These are phyloP conservation scores for Catocala sponsa DNA, from an alignment of 2,888 invertebrate genomes.

Conservation along the genomic window DNA sequence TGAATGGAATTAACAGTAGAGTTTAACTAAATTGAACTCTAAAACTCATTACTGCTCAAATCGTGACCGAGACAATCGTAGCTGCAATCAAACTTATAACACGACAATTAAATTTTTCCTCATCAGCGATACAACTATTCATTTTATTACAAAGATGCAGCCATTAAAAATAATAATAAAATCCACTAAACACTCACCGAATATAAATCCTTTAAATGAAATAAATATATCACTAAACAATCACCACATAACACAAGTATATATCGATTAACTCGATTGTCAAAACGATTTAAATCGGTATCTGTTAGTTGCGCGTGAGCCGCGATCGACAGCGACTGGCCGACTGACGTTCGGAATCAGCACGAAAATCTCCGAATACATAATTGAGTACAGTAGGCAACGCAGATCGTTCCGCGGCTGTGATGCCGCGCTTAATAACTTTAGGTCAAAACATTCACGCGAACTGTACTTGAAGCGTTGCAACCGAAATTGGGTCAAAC, in stretches of 20 bases:
- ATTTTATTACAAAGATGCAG: not conserved
- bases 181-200: constrained; percentile 7
- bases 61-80: not conserved
- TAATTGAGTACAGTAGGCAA: constrained; percentile 13
- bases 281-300: constrained; percentile 2
- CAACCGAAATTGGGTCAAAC: constrained; percentile 13
- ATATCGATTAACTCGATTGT: constrained; percentile 10
- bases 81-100: not conserved
- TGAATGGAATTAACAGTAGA: too few species aligned
- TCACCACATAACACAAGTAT: constrained; percentile 12
- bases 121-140: not conserved
- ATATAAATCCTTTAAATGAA: not conserved
- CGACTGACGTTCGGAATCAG: constrained; percentile 12
- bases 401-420: constrained; percentile 4
- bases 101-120: constrained; percentile 3
- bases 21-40: too few species aligned
- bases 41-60: not conserved
- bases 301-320: constrained; percentile 12
- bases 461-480: not conserved
- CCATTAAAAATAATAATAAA: not conserved
- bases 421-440: not conserved
- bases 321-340: constrained; percentile 3
- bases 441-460: not conserved
- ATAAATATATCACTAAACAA: constrained; percentile 16
- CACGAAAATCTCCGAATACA: constrained; percentile 7